These are phyloP conservation scores for Agrotis ipsilon DNA, from an alignment of 2,888 invertebrate species.

Conservation along the genomic window DNA sequence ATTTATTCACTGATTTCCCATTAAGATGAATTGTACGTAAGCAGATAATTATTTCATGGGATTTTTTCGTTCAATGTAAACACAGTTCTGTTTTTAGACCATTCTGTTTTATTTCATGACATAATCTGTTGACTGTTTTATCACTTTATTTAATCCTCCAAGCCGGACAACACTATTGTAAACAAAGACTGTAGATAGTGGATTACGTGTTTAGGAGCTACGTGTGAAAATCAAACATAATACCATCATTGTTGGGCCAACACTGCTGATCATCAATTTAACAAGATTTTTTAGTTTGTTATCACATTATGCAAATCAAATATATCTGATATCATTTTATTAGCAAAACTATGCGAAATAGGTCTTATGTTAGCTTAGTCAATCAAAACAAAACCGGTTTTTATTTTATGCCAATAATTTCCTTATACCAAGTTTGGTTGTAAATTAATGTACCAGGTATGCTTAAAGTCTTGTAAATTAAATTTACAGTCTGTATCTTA, in stretches of 20 bases:
- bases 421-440: background rate
- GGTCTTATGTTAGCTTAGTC: constrained; percentile 11
- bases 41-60: constrained; percentile 24
- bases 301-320: constrained; percentile 25
- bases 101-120: constrained; percentile 22
- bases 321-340: constrained; percentile 21
- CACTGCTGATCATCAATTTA: constrained; percentile 40
- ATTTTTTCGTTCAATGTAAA: constrained; percentile 9
- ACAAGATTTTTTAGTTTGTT: constrained; percentile 30
- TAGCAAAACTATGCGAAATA: constrained; percentile 46
- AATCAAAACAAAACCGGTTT: constrained; percentile 46
- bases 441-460: constrained; percentile 3
- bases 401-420: constrained; percentile 20
- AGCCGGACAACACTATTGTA: constrained; percentile 1
- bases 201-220: constrained; percentile 31
- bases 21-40: constrained; percentile 35
- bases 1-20: constrained; percentile 44
- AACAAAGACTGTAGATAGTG: constrained; percentile 27
- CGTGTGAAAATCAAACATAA: constrained; percentile 58
- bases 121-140: constrained; percentile 16
- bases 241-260: constrained; percentile 25
- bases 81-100: constrained; percentile 19
- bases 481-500: constrained; percentile 31
- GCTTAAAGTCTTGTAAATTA: constrained; percentile 6
- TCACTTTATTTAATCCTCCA: constrained; percentile 17